A percentile compares a stretch with the other conserved stretches of the same genome.
These are phyloP conservation scores for Coracopsis vasa DNA, from an alignment of 2,113 vertebrate genomes.

Conservation along the genomic window DNA sequence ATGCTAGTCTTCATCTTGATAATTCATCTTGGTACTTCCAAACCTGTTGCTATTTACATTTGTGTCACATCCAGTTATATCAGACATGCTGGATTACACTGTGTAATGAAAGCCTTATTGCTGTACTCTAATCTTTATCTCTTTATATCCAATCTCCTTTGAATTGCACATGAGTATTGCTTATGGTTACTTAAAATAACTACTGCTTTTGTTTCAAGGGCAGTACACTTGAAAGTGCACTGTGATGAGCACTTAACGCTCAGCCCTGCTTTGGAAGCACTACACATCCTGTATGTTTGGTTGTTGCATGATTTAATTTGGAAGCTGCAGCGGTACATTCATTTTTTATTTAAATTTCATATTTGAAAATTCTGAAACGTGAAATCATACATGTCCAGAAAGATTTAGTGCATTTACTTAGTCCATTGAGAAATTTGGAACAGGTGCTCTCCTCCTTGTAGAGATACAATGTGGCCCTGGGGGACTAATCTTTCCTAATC, in stretches of 20 bases:
- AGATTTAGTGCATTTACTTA: background rate
- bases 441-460: background rate
- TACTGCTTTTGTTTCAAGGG: slow-evolving; percentile 42
- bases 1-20: background rate
- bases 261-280: background rate
- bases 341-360: background rate
- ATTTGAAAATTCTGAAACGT: background rate
- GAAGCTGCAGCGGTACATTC: background rate
- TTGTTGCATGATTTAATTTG: background rate
- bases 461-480: background rate
- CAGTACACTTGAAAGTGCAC: background rate
- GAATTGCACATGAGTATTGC: slow-evolving; percentile 57
- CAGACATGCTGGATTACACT: slow-evolving; percentile 56
- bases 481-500: background rate
- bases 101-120: slow-evolving; percentile 58
- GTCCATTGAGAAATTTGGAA: background rate
- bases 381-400: background rate
- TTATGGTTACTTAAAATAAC: slow-evolving; percentile 66
- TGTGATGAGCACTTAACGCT: background rate
- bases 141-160: slow-evolving; percentile 59
- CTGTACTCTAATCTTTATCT: slow-evolving; percentile 68
- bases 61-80: slow-evolving; percentile 52
- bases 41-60: slow-evolving; percentile 52
- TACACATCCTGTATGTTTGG: background rate
- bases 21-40: background rate